Conservation (phyloP, 92 coral and sea anemone genomes). For the Meandrina meandrites region DNA sequence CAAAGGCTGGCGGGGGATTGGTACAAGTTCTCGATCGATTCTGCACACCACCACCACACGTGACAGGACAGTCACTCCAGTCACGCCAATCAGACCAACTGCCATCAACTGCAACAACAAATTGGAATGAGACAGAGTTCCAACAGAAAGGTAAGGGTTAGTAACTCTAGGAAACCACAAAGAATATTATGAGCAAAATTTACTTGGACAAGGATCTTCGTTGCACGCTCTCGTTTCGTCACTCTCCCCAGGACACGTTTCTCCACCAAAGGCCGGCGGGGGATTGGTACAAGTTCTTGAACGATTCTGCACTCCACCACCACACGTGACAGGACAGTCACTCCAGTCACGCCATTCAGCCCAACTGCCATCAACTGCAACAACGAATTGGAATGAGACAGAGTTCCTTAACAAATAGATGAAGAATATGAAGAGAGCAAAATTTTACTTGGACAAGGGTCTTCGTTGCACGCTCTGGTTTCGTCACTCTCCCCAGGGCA, state of each 20-base stretch:
- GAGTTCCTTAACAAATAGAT: no score
- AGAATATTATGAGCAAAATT: background rate
- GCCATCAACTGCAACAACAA: constrained; percentile 6
- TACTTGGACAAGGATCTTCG: constrained; percentile 25
- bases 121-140: background rate
- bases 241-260: constrained; percentile 17
- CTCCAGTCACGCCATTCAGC: constrained; percentile 38
- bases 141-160: background rate
- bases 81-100: constrained; percentile 13
- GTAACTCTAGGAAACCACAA: background rate
- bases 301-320: constrained; percentile 45
- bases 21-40: constrained; percentile 9
- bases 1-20: constrained; percentile 3
- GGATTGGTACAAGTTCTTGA: constrained; percentile 48
- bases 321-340: constrained; percentile 52
- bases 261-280: constrained; percentile 23
- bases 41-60: constrained; percentile 46
- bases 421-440: no score
- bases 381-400: background rate
- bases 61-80: constrained; percentile 32
- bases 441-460: no score
- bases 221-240: constrained; percentile 11
- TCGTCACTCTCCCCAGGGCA: constrained; percentile 21
- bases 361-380: constrained; percentile 35
- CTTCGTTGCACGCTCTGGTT: no score